Conservation (phyloP, 1,140 invertebrate genomes). For the Geopemphigus sp. region DNA sequence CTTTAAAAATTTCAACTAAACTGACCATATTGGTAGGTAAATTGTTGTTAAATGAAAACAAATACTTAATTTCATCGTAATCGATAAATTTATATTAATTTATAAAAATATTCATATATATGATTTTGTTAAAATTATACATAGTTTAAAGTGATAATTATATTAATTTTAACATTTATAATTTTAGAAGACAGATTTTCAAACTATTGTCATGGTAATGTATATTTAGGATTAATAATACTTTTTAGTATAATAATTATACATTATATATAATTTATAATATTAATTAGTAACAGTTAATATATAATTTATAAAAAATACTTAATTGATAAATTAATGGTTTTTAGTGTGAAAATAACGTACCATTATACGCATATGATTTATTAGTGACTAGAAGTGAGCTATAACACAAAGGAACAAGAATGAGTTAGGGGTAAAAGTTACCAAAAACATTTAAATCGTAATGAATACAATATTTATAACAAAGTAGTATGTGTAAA, state of each 20-base stretch:
- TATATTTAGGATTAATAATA: too few relatives aligned
- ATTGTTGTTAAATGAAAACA: background rate
- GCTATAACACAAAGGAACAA: constrained; percentile 32
- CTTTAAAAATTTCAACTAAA: too few relatives aligned
- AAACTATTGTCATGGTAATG: background rate
- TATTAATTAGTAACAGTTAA: too few relatives aligned
- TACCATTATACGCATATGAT: background rate
- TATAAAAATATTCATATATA: background rate
- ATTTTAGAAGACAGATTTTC: constrained; percentile 1
- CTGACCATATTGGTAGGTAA: too few relatives aligned
- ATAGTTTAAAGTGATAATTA: background rate
- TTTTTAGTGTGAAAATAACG: background rate
- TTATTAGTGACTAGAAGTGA: constrained; percentile 32
- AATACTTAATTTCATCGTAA: background rate
- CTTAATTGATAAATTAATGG: background rate
- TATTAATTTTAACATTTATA: constrained; percentile 4
- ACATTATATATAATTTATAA: too few relatives aligned
- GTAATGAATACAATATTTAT: background rate
- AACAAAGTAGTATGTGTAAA: background rate
- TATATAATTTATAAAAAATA: background rate
- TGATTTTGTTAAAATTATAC: background rate
- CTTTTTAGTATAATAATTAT: too few relatives aligned
- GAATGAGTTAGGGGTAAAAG: background rate
- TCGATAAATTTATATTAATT: background rate
- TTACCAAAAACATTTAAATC: background rate